Conservation (phyloP, 2,797 vertebrate genomes). For the Cyclopterus lumpus region DNA sequence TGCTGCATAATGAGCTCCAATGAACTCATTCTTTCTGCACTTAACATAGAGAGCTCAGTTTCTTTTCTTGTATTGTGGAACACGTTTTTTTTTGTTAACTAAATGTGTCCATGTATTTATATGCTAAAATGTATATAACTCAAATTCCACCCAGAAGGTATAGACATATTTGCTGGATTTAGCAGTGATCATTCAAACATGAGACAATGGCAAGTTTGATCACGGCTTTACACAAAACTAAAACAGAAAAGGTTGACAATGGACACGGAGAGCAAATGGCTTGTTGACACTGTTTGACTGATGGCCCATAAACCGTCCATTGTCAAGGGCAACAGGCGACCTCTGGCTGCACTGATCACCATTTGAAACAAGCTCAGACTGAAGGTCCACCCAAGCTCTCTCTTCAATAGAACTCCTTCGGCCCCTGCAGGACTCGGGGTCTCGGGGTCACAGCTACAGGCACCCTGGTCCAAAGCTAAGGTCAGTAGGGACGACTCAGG, state of each 20-base stretch:
- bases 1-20: slow-evolving; percentile 76
- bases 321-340: slow-evolving; percentile 71
- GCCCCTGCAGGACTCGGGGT: slow-evolving; percentile 42
- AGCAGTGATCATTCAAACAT: slow-evolving; percentile 23
- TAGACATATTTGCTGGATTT: slow-evolving; percentile 15
- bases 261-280: slow-evolving; percentile 25
- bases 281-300: slow-evolving; percentile 65
- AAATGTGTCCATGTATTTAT: slow-evolving; percentile 15
- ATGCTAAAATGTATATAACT: slow-evolving; percentile 5
- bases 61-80: slow-evolving; percentile 39
- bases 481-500: slow-evolving; percentile 62
- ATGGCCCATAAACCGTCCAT: slow-evolving; percentile 57
- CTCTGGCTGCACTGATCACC: slow-evolving; percentile 57
- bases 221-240: slow-evolving; percentile 43
- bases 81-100: neutral
- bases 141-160: slow-evolving; percentile 1
- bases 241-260: slow-evolving; percentile 39
- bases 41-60: slow-evolving; percentile 46
- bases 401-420: slow-evolving; percentile 50
- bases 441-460: slow-evolving; percentile 59
- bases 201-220: slow-evolving; percentile 52
- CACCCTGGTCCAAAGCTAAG: slow-evolving; percentile 56
- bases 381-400: slow-evolving; percentile 39
- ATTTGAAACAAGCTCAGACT: slow-evolving; percentile 65
- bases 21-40: slow-evolving; percentile 69